Conservation (phyloP, 2,113 vertebrate genomes). For the Tenebrosternarchus preto region DNA sequence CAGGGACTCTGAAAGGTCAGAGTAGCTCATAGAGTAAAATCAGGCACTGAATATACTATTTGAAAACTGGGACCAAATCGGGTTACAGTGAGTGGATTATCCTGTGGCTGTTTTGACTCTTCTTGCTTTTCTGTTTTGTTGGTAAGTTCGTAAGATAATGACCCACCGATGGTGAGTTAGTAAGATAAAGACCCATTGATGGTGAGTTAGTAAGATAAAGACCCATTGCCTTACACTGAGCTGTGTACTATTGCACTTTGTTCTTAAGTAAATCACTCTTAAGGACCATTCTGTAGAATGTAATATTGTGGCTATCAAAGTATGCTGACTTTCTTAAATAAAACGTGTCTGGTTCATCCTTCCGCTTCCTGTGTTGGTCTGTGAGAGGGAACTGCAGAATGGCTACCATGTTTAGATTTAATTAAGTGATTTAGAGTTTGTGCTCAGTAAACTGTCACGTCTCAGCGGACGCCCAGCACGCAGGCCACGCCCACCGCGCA, state of each 20-base stretch:
- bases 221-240: conserved; percentile 7
- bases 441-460: too few relatives aligned
- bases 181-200: neutral
- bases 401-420: too few relatives aligned
- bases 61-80: conserved; percentile 1
- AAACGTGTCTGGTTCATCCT: neutral
- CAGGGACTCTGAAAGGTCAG: conserved; percentile 1
- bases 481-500: too few relatives aligned
- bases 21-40: neutral
- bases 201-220: neutral
- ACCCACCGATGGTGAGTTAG: neutral
- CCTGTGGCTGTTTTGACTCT: neutral
- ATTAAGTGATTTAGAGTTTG: too few relatives aligned
- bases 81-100: neutral
- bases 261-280: neutral
- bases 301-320: neutral
- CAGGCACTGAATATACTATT: neutral
- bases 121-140: neutral
- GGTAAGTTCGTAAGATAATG: neutral
- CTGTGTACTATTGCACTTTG: conserved; percentile 9
- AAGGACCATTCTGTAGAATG: conserved; percentile 1
- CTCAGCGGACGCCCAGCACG: too few relatives aligned
- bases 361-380: too few relatives aligned
- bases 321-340: neutral
- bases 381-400: too few relatives aligned